Evolutionary conservation across 2,797 vertebrate genomes (phyloP).

Genomic region (Rhinatrema bivittatum): DNA sequence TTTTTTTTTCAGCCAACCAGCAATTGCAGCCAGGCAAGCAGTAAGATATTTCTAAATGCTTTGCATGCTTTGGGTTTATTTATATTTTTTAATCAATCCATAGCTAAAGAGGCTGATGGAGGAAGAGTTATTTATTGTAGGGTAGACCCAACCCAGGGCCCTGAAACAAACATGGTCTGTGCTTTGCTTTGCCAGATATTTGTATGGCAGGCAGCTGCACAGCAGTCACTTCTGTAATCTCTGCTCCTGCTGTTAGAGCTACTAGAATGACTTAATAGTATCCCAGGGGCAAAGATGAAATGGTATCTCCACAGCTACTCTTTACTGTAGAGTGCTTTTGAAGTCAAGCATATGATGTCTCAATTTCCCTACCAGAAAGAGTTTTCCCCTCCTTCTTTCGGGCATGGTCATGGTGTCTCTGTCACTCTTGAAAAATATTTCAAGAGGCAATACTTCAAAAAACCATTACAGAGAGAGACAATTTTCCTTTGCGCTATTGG

Average conservation of each 20-base stretch:
- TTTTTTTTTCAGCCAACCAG: too few relatives aligned
- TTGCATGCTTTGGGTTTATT: conserved; percentile 20
- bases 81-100: conserved; percentile 30
- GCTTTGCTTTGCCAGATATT: conserved; percentile 61
- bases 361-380: conserved; percentile 89
- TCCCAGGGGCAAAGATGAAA: conserved; percentile 98
- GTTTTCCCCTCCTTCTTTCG: conserved; percentile 36
- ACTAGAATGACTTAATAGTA: conserved; percentile 93
- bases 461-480: conserved; percentile 47
- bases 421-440: conserved; percentile 63
- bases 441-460: conserved; percentile 45
- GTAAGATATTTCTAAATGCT: too few relatives aligned
- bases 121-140: conserved; percentile 38
- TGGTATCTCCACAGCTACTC: conserved; percentile 81
- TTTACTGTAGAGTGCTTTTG: conserved; percentile 92
- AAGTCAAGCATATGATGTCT: conserved; percentile 94
- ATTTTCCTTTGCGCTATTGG: conserved; percentile 49
- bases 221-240: conserved; percentile 77
- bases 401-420: conserved; percentile 56
- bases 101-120: conserved; percentile 19
- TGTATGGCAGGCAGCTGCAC: conserved; percentile 66
- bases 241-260: conserved; percentile 73
- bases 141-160: conserved; percentile 57
- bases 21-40: too few relatives aligned
- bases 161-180: conserved; percentile 51